Evolutionary conservation across 2,797 vertebrate species (phyloP).

Genomic region (Anabas testudineus): DNA sequence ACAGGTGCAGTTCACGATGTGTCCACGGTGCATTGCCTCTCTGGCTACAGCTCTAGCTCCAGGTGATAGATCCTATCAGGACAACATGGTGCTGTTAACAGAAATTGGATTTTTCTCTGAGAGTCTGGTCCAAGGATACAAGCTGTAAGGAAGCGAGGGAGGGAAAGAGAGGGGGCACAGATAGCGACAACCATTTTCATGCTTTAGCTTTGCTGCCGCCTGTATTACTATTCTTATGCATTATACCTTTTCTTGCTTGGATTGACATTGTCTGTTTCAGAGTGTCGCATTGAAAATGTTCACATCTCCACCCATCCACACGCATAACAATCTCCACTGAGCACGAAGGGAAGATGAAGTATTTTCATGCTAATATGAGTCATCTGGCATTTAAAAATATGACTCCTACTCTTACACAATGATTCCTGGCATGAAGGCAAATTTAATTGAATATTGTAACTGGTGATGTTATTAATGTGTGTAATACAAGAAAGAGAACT

Average conservation of each 20-base stretch:
- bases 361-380: slow-evolving; percentile 43
- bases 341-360: slow-evolving; percentile 15
- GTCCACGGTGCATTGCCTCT: slow-evolving; percentile 58
- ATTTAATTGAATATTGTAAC: slow-evolving; percentile 46
- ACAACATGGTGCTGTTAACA: slow-evolving; percentile 77
- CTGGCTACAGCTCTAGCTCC: slow-evolving; percentile 62
- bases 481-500: slow-evolving; percentile 25
- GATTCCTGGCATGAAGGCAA: slow-evolving; percentile 37
- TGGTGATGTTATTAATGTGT: slow-evolving; percentile 28
- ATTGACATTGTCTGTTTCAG: slow-evolving; percentile 23
- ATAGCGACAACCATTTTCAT: slow-evolving; percentile 57
- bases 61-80: slow-evolving; percentile 81
- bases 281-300: slow-evolving; percentile 5
- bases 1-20: slow-evolving; percentile 55
- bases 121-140: slow-evolving; percentile 59
- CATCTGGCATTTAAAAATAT: slow-evolving; percentile 59
- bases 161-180: slow-evolving; percentile 26
- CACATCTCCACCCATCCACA: slow-evolving; percentile 5
- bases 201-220: slow-evolving; percentile 36
- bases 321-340: background rate
- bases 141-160: slow-evolving; percentile 40
- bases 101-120: slow-evolving; percentile 81
- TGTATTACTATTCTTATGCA: slow-evolving; percentile 26
- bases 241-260: slow-evolving; percentile 20
- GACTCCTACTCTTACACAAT: slow-evolving; percentile 35